Evolutionary conservation across 2,888 invertebrate genomes (phyloP), one percentile per base, ranked within the genome.

Genomic region (Catocala fraxini): DNA sequence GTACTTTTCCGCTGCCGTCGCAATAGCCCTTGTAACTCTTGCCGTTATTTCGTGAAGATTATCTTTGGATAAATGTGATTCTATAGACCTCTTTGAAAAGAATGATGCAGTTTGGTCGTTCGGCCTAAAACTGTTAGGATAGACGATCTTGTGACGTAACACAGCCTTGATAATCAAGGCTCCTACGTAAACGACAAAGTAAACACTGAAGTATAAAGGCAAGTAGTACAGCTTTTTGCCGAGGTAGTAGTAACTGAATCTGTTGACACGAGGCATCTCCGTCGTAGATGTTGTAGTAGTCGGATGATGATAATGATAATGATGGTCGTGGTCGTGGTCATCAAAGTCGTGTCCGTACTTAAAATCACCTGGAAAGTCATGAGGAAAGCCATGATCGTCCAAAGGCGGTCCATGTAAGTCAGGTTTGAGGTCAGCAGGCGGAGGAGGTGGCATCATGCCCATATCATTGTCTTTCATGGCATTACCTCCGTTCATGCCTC

Each of bases 141-240:
- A 95, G 12, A 95, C 94, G 58, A 97, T 96, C 87, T 97, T 97
- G 84, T 97, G 97, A 64, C 97, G 95, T 42, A 96, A 94, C 42
- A 97, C 95, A 4, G 97, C 96, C 84, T 97, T 97, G 35, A 97
- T 92, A 63, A 97, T 96, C 34, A 97, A 90, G 13, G 96, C 96
- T 2, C 96, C 96, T 0, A 97, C 96, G 79, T 97, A 97, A 61
- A 96, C 89, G 55, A 96, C 95, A 72, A 96, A 96, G 75, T 96
- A 97, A 11, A 97, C 96, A 82, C 97, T 97, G 83, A 97, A 97
- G 85, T 97, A 97, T 49, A 97, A 86, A 0, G 97, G 97, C 66
- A 97, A 91, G 81, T 97, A 97, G 95, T 97, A 97, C 42, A 97
- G 88, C 80, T 97, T 97, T 75, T 96, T 95, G 3, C 97, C 97